Evolutionary conservation across 2,113 vertebrate genomes (phyloP).

Genomic region (Thamnophis sirtalis): DNA sequence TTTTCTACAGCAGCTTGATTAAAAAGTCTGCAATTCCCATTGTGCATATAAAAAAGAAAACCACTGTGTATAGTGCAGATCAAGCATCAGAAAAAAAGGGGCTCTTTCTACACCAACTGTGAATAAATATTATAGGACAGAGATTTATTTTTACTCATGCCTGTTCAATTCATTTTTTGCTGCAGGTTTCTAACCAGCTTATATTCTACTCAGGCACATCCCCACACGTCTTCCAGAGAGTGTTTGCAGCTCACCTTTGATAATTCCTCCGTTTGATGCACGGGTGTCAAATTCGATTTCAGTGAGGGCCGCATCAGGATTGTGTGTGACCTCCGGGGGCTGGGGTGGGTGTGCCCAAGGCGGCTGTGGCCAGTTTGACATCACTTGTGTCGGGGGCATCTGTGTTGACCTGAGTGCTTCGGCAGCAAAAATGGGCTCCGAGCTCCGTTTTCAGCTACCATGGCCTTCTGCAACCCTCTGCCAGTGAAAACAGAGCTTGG

Average conservation of each 20-base stretch:
- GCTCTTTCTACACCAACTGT: not conserved
- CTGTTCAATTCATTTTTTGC: constrained; percentile 4
- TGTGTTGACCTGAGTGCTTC: too few relatives aligned
- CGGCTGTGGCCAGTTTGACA: too few relatives aligned
- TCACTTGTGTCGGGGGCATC: too few relatives aligned
- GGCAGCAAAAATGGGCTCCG: too few relatives aligned
- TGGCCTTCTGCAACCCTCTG: too few relatives aligned
- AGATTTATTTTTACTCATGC: constrained; percentile 29
- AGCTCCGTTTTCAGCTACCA: too few relatives aligned
- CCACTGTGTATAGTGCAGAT: constrained; percentile 45
- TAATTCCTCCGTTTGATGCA: not conserved
- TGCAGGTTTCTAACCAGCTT: constrained; percentile 16
- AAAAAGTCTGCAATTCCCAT: constrained; percentile 66
- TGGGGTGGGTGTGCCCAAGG: too few relatives aligned
- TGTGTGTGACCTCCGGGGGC: too few relatives aligned
- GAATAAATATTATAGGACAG: constrained; percentile 20
- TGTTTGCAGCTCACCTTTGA: constrained; percentile 3
- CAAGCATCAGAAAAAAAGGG: constrained; percentile 45
- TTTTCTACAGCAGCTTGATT: constrained; percentile 63
- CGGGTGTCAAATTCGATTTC: too few relatives aligned
- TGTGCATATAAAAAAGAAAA: constrained; percentile 53
- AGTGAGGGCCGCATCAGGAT: too few relatives aligned
- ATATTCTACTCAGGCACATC: constrained; percentile 1
- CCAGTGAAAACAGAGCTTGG: too few relatives aligned
- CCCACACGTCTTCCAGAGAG: not conserved